Evolutionary conservation across 2,888 invertebrate species (phyloP).

Genomic region (Neoitamus cyanurus): DNA sequence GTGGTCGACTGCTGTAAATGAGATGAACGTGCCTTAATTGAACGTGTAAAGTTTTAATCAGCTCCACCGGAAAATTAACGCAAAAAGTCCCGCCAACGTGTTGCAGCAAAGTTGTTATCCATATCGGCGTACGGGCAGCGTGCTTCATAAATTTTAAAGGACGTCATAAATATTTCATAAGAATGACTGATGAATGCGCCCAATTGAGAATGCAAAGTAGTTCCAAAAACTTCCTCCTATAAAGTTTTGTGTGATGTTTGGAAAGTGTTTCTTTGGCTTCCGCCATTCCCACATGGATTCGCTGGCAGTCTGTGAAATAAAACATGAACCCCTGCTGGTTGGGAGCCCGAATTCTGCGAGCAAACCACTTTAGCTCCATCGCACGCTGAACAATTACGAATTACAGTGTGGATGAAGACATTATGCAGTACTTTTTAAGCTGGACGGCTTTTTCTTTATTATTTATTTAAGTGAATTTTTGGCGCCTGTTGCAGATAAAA

Average conservation of each 20-base stretch:
- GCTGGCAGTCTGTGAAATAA: neutral
- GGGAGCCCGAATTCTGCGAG: neutral
- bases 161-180: neutral
- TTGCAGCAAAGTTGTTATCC: neutral
- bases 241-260: neutral
- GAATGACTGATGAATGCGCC: constrained; percentile 14
- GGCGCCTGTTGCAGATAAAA: neutral
- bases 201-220: constrained; percentile 9
- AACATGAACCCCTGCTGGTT: neutral
- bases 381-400: neutral
- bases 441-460: neutral
- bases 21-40: neutral
- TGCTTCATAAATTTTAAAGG: neutral
- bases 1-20: neutral
- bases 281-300: neutral
- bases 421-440: neutral
- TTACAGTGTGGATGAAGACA: neutral
- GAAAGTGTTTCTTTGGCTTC: neutral
- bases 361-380: neutral
- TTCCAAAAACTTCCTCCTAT: neutral
- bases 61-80: neutral
- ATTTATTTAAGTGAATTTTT: neutral
- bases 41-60: neutral
- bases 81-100: neutral
- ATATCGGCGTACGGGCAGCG: neutral